These are phyloP conservation scores for Anoplius nigerrimus DNA, from an alignment of 2,888 invertebrate species.

Conservation along the genomic window DNA sequence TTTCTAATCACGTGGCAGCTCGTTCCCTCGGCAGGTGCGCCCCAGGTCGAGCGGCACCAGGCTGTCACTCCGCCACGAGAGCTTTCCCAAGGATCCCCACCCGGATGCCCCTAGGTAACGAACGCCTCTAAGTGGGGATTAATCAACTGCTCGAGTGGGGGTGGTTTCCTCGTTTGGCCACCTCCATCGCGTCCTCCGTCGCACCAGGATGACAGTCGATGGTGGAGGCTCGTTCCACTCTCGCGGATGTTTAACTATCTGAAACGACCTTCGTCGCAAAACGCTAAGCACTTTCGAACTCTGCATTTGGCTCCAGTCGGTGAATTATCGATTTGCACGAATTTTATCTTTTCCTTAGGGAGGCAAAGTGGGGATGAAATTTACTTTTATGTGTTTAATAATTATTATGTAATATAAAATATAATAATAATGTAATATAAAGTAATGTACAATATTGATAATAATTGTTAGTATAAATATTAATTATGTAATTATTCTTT, in stretches of 20 bases:
- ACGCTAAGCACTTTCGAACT: too few species aligned
- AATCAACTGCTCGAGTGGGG: conserved; percentile 58
- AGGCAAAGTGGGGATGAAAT: too few species aligned
- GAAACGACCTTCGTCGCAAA: too few species aligned
- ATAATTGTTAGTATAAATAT: too few species aligned
- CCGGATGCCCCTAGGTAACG: conserved; percentile 29
- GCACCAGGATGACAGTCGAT: conserved; percentile 67
- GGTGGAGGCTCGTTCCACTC: conserved; percentile 57
- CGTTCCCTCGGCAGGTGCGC: conserved; percentile 55
- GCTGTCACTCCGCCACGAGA: conserved; percentile 61
- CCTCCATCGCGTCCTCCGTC: conserved; percentile 66
- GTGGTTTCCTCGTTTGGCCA: conserved; percentile 65
- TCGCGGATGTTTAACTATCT: neutral
- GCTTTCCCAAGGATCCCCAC: conserved; percentile 54
- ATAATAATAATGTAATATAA: too few species aligned
- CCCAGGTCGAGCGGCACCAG: conserved; percentile 58
- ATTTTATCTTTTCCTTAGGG: too few species aligned
- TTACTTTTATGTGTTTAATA: too few species aligned
- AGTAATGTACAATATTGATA: too few species aligned
- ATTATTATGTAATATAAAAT: too few species aligned
- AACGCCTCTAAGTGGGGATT: conserved; percentile 52
- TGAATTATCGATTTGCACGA: too few species aligned
- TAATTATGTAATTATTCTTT: too few species aligned
- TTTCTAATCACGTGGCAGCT: neutral
- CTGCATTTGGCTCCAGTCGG: too few species aligned